Percentiles rank a stretch among this genome's conserved stretches.
Conservation (phyloP, 2,888 invertebrate species). For the Rugalucina vietnamica region DNA sequence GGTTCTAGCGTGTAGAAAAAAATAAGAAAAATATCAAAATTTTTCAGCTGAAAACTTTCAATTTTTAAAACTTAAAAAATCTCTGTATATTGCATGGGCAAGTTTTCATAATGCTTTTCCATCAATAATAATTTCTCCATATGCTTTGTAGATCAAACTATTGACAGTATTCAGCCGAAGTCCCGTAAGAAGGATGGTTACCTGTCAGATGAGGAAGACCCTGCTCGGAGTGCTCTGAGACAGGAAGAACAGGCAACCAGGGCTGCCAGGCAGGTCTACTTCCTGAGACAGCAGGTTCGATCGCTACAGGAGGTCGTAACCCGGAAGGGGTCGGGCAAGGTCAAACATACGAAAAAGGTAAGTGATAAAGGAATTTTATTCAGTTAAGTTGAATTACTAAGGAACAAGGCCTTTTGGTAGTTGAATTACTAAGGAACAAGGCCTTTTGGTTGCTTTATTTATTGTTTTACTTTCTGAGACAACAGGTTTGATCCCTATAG, state of each 20-base stretch:
- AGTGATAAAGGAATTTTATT: too few species aligned
- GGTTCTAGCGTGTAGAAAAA: too few species aligned
- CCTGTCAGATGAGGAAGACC: constrained; percentile 75
- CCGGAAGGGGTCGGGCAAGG: constrained; percentile 55
- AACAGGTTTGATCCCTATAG: constrained; percentile 78
- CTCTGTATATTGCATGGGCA: too few species aligned
- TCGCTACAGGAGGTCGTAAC: constrained; percentile 75
- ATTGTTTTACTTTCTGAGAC: constrained; percentile 77
- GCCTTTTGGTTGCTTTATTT: too few species aligned
- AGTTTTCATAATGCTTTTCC: too few species aligned
- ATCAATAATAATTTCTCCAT: neutral
- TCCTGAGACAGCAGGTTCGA: constrained; percentile 77
- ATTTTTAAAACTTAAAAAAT: too few species aligned
- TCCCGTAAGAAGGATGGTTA: constrained; percentile 67
- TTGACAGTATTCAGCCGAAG: constrained; percentile 64
- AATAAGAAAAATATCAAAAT: too few species aligned
- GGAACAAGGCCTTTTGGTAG: too few species aligned
- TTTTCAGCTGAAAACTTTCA: too few species aligned
- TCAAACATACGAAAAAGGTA: constrained; percentile 75
- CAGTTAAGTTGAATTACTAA: too few species aligned
- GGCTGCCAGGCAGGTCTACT: constrained; percentile 75
- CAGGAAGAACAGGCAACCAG: constrained; percentile 76
- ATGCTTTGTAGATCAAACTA: constrained; percentile 56
- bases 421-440: too few species aligned
- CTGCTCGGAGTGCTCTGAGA: constrained; percentile 66